Conservation (phyloP, 1,140 invertebrate genomes). For the Atta colombica region DNA sequence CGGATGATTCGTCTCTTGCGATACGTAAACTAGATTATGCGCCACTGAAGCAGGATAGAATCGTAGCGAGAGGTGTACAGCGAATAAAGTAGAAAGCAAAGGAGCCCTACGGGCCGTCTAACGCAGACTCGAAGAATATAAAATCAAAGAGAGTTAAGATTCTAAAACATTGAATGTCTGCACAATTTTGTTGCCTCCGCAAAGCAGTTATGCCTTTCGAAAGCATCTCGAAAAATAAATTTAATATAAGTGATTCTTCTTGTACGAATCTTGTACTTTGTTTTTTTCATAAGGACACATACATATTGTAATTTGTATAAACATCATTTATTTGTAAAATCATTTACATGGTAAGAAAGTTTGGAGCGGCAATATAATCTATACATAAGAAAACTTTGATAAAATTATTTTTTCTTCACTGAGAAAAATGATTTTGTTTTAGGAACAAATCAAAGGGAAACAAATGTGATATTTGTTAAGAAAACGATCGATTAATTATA, state of each 20-base stretch:
- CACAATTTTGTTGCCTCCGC: constrained; percentile 42
- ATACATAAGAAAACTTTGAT: not conserved
- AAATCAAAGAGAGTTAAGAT: constrained; percentile 50
- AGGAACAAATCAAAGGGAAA: too few species aligned
- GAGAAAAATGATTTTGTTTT: too few species aligned
- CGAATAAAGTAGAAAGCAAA: constrained; percentile 42
- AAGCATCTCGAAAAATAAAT: constrained; percentile 5
- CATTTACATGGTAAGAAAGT: not conserved
- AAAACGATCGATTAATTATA: too few species aligned
- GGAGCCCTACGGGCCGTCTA: constrained; percentile 25
- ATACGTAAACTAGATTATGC: constrained; percentile 72
- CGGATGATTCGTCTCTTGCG: constrained; percentile 72
- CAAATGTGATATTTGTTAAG: too few species aligned
- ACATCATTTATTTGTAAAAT: constrained; percentile 1
- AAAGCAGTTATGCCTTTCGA: constrained; percentile 22
- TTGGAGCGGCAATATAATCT: not conserved
- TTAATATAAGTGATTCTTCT: constrained; percentile 28
- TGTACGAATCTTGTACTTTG: not conserved
- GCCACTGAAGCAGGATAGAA: constrained; percentile 36
- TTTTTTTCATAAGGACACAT: not conserved
- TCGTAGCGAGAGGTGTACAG: constrained; percentile 9
- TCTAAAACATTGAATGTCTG: constrained; percentile 48
- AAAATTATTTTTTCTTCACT: not conserved
- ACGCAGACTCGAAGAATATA: constrained; percentile 51
- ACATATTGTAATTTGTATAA: not conserved